These are phyloP conservation scores for Takifugu flavidus DNA, from an alignment of 2,113 vertebrate species.

Conservation along the genomic window DNA sequence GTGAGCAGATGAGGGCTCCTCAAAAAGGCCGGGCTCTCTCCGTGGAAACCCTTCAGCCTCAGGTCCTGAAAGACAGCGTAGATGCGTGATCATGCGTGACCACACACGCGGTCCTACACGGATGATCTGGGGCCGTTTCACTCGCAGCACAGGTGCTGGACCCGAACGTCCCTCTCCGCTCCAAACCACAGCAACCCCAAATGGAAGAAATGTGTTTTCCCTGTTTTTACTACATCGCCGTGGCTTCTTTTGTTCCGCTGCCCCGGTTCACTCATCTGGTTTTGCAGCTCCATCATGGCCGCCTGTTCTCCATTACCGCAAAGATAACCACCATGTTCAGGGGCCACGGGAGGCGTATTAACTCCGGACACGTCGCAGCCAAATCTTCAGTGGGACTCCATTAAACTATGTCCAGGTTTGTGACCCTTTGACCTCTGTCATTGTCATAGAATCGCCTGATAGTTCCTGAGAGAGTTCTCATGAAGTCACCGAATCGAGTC, in stretches of 20 bases:
- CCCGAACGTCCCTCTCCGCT: constrained; percentile 28
- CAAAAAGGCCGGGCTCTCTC: constrained; percentile 39
- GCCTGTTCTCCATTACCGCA: constrained; percentile 64
- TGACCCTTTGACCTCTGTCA: constrained; percentile 59
- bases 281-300: constrained; percentile 49
- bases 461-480: too few relatives aligned
- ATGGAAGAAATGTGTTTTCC: constrained; percentile 68
- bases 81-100: constrained; percentile 14
- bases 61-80: constrained; percentile 57
- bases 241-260: constrained; percentile 49
- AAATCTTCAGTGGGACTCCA: constrained; percentile 46
- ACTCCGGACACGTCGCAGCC: constrained; percentile 36
- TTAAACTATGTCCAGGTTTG: constrained; percentile 49
- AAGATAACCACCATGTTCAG: constrained; percentile 62
- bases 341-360: constrained; percentile 47
- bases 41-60: constrained; percentile 45
- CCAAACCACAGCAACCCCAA: constrained; percentile 56
- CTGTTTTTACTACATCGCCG: constrained; percentile 49
- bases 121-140: constrained; percentile 19
- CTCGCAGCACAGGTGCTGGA: constrained; percentile 48
- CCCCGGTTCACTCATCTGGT: constrained; percentile 35
- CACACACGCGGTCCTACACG: neutral
- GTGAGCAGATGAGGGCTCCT: constrained; percentile 68
- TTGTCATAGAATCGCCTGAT: too few relatives aligned
- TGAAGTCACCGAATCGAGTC: too few relatives aligned